Evolutionary conservation across 2,797 vertebrate species (phyloP), one percentile per base, ranked within the genome.

Genomic region (Melopsittacus undulatus): DNA sequence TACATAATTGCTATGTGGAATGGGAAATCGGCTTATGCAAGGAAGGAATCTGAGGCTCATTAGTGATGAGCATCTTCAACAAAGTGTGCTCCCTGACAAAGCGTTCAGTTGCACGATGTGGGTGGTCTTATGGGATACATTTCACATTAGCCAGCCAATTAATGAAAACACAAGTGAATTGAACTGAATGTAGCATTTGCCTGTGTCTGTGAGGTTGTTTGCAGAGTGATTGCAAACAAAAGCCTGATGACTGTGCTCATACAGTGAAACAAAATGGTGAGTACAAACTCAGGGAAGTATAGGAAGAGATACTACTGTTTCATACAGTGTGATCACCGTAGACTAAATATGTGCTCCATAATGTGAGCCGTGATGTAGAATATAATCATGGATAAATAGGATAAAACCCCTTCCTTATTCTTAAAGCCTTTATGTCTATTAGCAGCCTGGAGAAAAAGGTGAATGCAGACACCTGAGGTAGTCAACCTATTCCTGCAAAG

Each of bases 1-100:
- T 94, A 42, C 56, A 64, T 95, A 95, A 93, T 89, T 92, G 26
- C 61, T 75, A 11, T 72, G 59, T 83, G 59, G 27, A 70, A 66
- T 30, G 21, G 64, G 75, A 89, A 95, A 94, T 75, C 90, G 29
- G 48, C n/a, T 94, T 89, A 61, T 36, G 38, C 36, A 77, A 40
- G 36, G 16, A 46, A 59, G 40, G 51, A 70, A 42, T 42, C 78
- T 83, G 89, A 74, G 21, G 7, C 36, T 80, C 32, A 23, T 90
- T 90, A 79, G 21, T 56, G 70, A 84, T 3, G 10, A 86, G 5
- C 15, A 38, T 59, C 83, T 90, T 83, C 9, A 57, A 68, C 74
- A 70, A 42, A 59, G 43, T 73, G 34, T 34, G 56, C 20, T 90
- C 57, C 36, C 27, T 88, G 42, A 46, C 18, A 46, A 1, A 6